These are phyloP conservation scores for Zophobas atratus DNA, from an alignment of 1,140 invertebrate genomes.

Conservation along the genomic window DNA sequence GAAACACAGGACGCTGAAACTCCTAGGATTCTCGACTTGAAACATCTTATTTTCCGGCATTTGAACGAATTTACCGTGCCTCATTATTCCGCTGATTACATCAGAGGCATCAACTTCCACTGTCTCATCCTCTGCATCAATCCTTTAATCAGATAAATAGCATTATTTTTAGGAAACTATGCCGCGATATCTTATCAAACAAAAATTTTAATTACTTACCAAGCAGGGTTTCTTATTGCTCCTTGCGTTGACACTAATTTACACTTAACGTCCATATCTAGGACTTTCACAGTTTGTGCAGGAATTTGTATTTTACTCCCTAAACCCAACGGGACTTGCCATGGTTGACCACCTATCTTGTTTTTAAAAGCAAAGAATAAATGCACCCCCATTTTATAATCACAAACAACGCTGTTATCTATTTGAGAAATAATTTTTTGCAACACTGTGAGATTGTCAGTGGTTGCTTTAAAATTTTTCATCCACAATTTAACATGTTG, in stretches of 20 bases:
- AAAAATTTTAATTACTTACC: constrained; percentile 27
- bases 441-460: constrained; percentile 32
- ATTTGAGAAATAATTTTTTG: constrained; percentile 48
- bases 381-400: constrained; percentile 51
- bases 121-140: constrained; percentile 52
- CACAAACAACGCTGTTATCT: constrained; percentile 50
- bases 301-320: constrained; percentile 49
- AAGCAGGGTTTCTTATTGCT: background rate
- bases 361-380: constrained; percentile 52
- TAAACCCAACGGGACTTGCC: constrained; percentile 52
- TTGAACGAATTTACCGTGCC: constrained; percentile 56
- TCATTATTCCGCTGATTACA: constrained; percentile 49
- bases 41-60: constrained; percentile 52
- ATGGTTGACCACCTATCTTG: constrained; percentile 49
- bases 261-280: constrained; percentile 39
- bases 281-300: constrained; percentile 51
- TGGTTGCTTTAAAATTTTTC: constrained; percentile 34
- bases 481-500: constrained; percentile 50
- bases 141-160: constrained; percentile 35
- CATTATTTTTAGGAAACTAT: constrained; percentile 13
- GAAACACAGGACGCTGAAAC: constrained; percentile 53
- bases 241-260: constrained; percentile 35
- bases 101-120: constrained; percentile 46
- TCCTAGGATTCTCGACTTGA: constrained; percentile 49
- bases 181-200: too few relatives aligned